Base-by-base conservation (phyloP, 2,888 invertebrate species). In the Amphipyra tragopoginis region DNA sequence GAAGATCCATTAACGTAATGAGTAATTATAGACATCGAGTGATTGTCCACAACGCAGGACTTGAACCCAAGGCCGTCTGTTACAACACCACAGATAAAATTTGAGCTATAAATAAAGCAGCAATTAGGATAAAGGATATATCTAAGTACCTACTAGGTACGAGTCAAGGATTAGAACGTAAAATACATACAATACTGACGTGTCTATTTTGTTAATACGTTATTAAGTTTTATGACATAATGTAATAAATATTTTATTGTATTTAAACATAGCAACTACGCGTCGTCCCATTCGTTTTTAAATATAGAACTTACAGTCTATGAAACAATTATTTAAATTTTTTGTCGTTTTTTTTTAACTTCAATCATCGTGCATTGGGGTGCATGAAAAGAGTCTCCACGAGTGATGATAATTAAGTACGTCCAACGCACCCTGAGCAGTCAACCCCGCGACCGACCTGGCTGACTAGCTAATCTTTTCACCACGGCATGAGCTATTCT, bases 1-100 rank as follows among this genome's bases (percentile, higher is more conserved):
- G 81, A 76, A 85, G 82, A 85, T 88, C 90, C 90, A 93, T 93
- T 92, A 91, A 82, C 75, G 79, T 92, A 90, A 90, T 90, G 87
- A 91, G 86, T 90, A 91, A 92, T 91, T 91, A 90, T 82, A 86
- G 86, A 75, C 80, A 82, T 80, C 80, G 75, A 84, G 86, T 76
- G 86, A 86, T 85, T 83, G 87, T 81, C 71, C 75, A 78, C 79
- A 75, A 47, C 80, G 69, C 82, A 77, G 84, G 82, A 86, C 85
- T 83, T 80, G 72, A 72, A 79, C 65, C 78, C 89, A 91, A 93
- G 93, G 92, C 80, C 89, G 77, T 74, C 65, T 88, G 88, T 85
- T 85, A 88, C 88, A 92, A 92, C 83, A 67, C 64, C 75, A 75
- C 78, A 78, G 72, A 76, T 76, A 81, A 74, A 65, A 67, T 75